Conservation (phyloP, 2,797 vertebrate genomes). For the Discoglossus pictus region DNA sequence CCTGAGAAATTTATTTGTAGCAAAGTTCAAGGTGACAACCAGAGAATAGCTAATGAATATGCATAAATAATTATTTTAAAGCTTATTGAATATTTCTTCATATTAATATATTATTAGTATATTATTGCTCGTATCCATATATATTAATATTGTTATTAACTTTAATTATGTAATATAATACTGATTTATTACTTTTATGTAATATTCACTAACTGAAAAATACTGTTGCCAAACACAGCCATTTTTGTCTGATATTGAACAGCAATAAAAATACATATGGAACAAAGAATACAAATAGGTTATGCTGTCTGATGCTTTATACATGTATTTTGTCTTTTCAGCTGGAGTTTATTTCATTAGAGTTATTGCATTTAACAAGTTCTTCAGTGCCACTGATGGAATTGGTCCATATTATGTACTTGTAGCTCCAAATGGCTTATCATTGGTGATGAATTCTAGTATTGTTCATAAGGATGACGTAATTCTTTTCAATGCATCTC, state of each 20-base stretch:
- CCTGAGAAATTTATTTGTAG: no score
- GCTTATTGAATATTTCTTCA: no score
- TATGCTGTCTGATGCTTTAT: background rate
- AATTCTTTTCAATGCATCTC: constrained; percentile 42
- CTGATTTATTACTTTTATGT: background rate
- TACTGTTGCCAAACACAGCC: no score
- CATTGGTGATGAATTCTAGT: constrained; percentile 55
- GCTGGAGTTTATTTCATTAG: constrained; percentile 53
- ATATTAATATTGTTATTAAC: background rate
- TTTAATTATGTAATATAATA: background rate
- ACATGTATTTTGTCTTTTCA: constrained; percentile 37
- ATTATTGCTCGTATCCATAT: no score
- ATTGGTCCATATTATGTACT: constrained; percentile 57
- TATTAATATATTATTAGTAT: no score
- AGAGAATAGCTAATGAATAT: no score
- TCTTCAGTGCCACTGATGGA: constrained; percentile 39
- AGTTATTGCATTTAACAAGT: constrained; percentile 42
- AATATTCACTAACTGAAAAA: no score
- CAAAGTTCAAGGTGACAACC: no score
- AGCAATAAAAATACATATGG: no score
- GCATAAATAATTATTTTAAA: no score
- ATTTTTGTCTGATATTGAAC: no score
- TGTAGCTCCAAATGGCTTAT: constrained; percentile 13
- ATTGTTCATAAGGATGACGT: constrained; percentile 49
- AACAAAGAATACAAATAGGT: background rate